Evolutionary conservation across 2,797 vertebrate species (phyloP), one percentile per base, ranked within the genome.

Genomic region (Syndactyla subalaris): DNA sequence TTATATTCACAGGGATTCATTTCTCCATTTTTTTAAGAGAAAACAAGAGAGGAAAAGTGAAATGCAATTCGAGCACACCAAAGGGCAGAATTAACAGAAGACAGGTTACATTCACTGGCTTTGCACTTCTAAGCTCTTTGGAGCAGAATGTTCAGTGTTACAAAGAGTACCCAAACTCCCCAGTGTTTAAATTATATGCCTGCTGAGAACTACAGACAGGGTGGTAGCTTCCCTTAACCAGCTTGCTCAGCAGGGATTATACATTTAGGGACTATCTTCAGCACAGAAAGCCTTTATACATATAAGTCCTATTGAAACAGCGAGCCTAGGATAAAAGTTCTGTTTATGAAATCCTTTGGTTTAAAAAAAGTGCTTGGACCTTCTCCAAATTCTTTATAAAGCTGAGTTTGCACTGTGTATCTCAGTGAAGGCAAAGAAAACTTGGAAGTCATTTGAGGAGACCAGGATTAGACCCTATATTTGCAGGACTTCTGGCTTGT

Each of bases 181-280:
- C 32, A n/a, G 57, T 29, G 76, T 90, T 95, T 92, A 80, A 93
- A 81, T 34, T 74, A 43, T 54, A 13, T 15, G 36, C 83, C 82
- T 82, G 75, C 81, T 84, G 79, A 93, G 67, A 84, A 9, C 51
- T 72, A 36, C 62, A 81, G 58, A 14, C 51, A 22, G 71, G 67
- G 66, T 27, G 51, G 73, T 63, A 76, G 71, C 36, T 90, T 88
- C 27, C 63, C 62, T 34, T 11, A 22, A n/a, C 26, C 72, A 63
- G 77, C 67, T 92, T 57, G 45, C 92, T 93, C 80, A 95, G 91
- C 78, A 87, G 70, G 75, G 82, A 81, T 95, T 93, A 93, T n/a
- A 52, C 55, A 30, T 84, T 85, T 89, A 58, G 55, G 62, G 65
- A 54, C 78, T 92, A 72, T 82, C 90, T 70, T 91, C 75, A 58